phyloP scores from a whole-genome alignment of 2,888 invertebrate genomes.

The Pseudoips prasinana region DNA sequence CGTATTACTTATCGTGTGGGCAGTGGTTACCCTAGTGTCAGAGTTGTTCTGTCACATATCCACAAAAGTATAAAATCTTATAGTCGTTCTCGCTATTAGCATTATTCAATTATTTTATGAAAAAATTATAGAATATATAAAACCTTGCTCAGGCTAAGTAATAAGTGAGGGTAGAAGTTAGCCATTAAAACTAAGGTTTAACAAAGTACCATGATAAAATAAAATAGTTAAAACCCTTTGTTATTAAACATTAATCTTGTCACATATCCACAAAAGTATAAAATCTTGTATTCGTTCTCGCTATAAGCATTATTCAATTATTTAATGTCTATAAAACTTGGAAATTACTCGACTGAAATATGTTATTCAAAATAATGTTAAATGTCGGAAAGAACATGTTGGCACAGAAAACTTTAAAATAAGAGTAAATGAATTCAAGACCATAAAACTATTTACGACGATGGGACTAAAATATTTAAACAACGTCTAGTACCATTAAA shows the following conservation, averaged over 20 bases:
- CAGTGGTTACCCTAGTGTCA: too few relatives aligned
- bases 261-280: not conserved
- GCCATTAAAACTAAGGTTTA: too few relatives aligned
- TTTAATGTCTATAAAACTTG: not conserved
- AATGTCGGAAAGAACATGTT: conserved; percentile 22
- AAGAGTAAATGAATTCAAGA: conserved; percentile 24
- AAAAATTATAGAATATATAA: too few relatives aligned
- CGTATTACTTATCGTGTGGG: too few relatives aligned
- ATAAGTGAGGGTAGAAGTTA: too few relatives aligned
- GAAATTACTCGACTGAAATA: conserved; percentile 1
- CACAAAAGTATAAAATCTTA: not conserved
- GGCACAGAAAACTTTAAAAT: conserved; percentile 21
- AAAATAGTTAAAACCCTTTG: too few relatives aligned
- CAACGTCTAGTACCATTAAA: conserved; percentile 39
- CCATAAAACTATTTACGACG: conserved; percentile 40
- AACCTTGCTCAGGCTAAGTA: too few relatives aligned
- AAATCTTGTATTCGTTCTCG: too few relatives aligned
- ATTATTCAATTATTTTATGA: not conserved
- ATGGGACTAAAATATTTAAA: conserved; percentile 39
- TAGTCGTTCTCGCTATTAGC: not conserved
- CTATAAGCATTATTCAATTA: not conserved
- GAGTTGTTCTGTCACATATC: not conserved
- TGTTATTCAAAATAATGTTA: conserved; percentile 3
- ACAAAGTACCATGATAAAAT: too few relatives aligned
- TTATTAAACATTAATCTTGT: not conserved